Evolutionary conservation across 2,797 vertebrate species (phyloP), one percentile per base, ranked within the genome.

Genomic region (Molossus alvarezi): DNA sequence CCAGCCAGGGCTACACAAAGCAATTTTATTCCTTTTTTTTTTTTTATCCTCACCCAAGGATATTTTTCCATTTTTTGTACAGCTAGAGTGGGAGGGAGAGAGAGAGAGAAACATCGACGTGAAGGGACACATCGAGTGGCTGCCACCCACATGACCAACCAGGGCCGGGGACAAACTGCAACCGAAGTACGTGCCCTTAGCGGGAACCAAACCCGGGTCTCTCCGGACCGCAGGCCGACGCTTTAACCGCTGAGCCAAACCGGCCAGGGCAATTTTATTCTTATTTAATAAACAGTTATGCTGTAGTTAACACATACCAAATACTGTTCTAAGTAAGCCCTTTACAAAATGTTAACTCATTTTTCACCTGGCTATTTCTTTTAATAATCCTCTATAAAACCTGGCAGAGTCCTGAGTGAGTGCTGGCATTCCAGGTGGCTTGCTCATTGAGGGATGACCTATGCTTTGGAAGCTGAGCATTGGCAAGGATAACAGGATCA

Each of bases 401-500:
- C 67, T 64, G 58, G 82, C 72, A 92, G 65, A 75, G 48, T 45
- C 14, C 62, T 21, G 37, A 27, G 11, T 69, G 45, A 41, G 69
- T 41, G 10, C 71, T 84, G 72, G 77, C 76, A 79, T 67, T 62
- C 60, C 57, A 90, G 45, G 37, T 87, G 29, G 72, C 80, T 76
- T 45, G 84, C 84, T 94, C 69, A 83, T 6, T 51, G 75, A 91
- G 17, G 81, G 60, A 89, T 81, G 97, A 53, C 33, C 88, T 65
- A 48, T 41, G 60, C 33, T 73, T 90, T 41, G 62, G 17, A 96
- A 77, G 76, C 65, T 84, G 27, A 88, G 51, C 48, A 33, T 71
- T 60, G 85, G 29, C 76, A 91, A 88, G 33, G 86, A 55, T 64
- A 95, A 95, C 76, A 93, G 86, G 64, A 95, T 91, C 95, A 92